Percentiles rank a stretch among this genome's conserved stretches.
Evolutionary conservation across 2,113 vertebrate genomes (phyloP).

Genomic region (Campylomormyrus tamandua): DNA sequence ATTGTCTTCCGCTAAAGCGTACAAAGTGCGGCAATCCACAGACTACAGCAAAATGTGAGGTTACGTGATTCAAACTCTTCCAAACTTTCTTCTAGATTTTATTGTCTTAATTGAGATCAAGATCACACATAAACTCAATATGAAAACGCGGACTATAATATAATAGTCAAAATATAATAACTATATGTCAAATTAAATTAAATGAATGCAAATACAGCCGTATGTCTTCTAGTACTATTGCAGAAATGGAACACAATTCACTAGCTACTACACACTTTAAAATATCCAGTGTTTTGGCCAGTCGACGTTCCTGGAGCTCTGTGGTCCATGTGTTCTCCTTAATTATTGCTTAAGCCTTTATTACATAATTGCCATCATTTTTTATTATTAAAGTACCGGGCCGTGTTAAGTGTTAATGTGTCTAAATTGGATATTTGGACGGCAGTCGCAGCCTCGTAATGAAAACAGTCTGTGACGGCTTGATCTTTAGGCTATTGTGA

Average conservation of each 20-base stretch:
- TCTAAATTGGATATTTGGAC: neutral
- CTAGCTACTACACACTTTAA: neutral
- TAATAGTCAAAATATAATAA: neutral
- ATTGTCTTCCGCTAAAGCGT: neutral
- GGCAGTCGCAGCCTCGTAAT: neutral
- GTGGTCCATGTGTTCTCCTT: neutral
- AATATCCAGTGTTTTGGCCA: neutral
- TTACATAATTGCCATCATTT: neutral
- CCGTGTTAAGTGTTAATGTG: neutral
- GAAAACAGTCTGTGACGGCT: neutral
- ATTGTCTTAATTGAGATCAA: neutral
- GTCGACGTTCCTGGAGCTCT: neutral
- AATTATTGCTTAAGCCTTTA: neutral
- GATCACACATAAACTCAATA: neutral
- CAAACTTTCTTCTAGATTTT: neutral
- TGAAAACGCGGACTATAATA: neutral
- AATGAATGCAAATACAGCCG: neutral
- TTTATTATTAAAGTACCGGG: neutral
- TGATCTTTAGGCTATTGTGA: neutral
- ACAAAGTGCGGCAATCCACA: neutral
- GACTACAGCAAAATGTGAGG: neutral
- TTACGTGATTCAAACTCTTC: neutral
- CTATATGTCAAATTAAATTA: neutral
- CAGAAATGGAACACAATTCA: neutral
- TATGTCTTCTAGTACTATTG: neutral